These are phyloP conservation scores for Aphelenchoides fujianensis DNA, from an alignment of 1,140 invertebrate genomes.

Conservation along the genomic window DNA sequence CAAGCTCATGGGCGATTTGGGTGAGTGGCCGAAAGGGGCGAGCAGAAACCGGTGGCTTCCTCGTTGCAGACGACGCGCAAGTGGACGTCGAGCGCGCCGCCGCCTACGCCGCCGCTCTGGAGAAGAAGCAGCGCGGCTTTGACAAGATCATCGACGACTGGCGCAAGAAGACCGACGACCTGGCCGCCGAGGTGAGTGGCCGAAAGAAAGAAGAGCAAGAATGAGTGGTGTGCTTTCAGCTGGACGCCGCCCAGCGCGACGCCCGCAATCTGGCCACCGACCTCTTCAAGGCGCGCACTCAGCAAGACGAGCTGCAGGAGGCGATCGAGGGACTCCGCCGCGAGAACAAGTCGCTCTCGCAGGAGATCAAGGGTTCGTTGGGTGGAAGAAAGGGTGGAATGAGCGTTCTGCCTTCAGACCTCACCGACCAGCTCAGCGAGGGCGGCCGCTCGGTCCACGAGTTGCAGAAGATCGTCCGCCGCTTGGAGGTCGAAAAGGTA, in stretches of 20 bases:
- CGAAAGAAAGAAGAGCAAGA: too few species aligned
- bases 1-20: constrained; percentile 90
- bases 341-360: constrained; percentile 81
- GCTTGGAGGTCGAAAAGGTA: constrained; percentile 83
- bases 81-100: constrained; percentile 85
- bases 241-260: constrained; percentile 95
- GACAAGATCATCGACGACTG: constrained; percentile 99
- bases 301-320: constrained; percentile 88
- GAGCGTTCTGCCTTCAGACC: too few species aligned
- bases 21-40: too few species aligned
- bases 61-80: too few species aligned
- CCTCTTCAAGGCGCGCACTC: constrained; percentile 95
- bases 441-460: constrained; percentile 89
- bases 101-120: constrained; percentile 69
- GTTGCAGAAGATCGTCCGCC: constrained; percentile 95
- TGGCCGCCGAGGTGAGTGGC: constrained; percentile 91
- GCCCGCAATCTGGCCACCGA: constrained; percentile 99
- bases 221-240: too few species aligned
- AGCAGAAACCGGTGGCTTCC: too few species aligned
- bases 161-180: constrained; percentile 97
- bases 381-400: too few species aligned
- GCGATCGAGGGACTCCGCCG: constrained; percentile 86
- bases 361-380: constrained; percentile 88
- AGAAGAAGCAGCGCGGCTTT: constrained; percentile 99
- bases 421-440: constrained; percentile 95